Conservation (phyloP, 2,888 invertebrate genomes). For the Erebia aethiops region DNA sequence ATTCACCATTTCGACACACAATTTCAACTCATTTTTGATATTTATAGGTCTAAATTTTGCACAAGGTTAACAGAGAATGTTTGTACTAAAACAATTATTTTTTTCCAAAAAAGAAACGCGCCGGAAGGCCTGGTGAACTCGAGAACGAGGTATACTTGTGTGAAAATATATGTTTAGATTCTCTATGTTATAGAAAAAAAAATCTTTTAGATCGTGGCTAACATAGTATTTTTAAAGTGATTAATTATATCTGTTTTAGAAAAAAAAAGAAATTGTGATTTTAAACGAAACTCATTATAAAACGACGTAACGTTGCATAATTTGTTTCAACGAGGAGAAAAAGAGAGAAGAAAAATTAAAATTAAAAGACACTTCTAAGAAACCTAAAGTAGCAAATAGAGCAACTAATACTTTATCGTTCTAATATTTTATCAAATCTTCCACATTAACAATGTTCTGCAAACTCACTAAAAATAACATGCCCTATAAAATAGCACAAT, state of each 20-base stretch:
- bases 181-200: slow-evolving; percentile 69
- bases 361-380: slow-evolving; percentile 18
- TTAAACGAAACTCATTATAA: slow-evolving; percentile 42
- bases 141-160: slow-evolving; percentile 86
- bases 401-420: slow-evolving; percentile 66
- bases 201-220: slow-evolving; percentile 74
- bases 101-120: slow-evolving; percentile 85
- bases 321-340: slow-evolving; percentile 38
- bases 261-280: slow-evolving; percentile 13
- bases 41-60: slow-evolving; percentile 52
- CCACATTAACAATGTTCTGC: slow-evolving; percentile 39
- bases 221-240: slow-evolving; percentile 74
- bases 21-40: slow-evolving; percentile 29
- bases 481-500: slow-evolving; percentile 29
- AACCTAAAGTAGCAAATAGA: slow-evolving; percentile 40
- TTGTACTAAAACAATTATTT: slow-evolving; percentile 76
- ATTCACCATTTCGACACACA: slow-evolving; percentile 17
- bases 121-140: slow-evolving; percentile 90
- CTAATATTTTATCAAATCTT: slow-evolving; percentile 53
- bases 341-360: slow-evolving; percentile 18
- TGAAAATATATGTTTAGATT: slow-evolving; percentile 77
- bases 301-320: slow-evolving; percentile 39
- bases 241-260: slow-evolving; percentile 57
- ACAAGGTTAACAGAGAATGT: slow-evolving; percentile 76
- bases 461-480: slow-evolving; percentile 26